These are phyloP conservation scores for Etheostoma cragini DNA, from an alignment of 2,113 vertebrate species.

Conservation along the genomic window DNA sequence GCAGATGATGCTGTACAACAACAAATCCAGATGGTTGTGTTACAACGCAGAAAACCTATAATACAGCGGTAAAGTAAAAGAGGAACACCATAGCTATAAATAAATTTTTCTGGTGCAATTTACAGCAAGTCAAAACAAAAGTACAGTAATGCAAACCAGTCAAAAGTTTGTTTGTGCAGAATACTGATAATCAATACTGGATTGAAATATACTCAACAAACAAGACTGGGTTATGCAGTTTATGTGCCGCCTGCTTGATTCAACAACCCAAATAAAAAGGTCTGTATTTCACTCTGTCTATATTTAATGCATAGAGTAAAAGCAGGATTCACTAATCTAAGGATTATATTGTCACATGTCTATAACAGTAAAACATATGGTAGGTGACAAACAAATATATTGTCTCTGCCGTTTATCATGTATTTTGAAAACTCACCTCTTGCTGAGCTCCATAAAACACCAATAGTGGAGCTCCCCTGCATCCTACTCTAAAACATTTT, in stretches of 20 bases:
- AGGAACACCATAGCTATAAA: not conserved
- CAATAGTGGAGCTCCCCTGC: not conserved
- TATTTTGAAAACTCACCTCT: slow-evolving; percentile 6
- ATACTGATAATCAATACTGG: not conserved
- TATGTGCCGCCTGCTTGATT: slow-evolving; percentile 7
- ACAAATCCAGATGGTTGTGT: slow-evolving; percentile 4
- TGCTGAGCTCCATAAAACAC: not conserved
- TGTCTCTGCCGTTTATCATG: not conserved
- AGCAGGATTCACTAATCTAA: not conserved
- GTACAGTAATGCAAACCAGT: not conserved
- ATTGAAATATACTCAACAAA: not conserved
- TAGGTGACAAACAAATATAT: not conserved
- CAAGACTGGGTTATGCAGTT: not conserved
- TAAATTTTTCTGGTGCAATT: not conserved
- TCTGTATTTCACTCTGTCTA: not conserved
- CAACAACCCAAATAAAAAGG: not conserved
- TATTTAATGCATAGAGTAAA: not conserved
- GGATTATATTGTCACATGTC: not conserved
- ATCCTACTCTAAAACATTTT: not conserved
- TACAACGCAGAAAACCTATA: not conserved
- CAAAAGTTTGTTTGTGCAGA: not conserved
- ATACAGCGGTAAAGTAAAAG: not conserved
- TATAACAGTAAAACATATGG: not conserved
- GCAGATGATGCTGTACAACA: not conserved
- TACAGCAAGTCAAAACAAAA: not conserved